These are phyloP conservation scores for Penaeus monodon DNA, from an alignment of 2,888 invertebrate genomes.

Conservation along the genomic window DNA sequence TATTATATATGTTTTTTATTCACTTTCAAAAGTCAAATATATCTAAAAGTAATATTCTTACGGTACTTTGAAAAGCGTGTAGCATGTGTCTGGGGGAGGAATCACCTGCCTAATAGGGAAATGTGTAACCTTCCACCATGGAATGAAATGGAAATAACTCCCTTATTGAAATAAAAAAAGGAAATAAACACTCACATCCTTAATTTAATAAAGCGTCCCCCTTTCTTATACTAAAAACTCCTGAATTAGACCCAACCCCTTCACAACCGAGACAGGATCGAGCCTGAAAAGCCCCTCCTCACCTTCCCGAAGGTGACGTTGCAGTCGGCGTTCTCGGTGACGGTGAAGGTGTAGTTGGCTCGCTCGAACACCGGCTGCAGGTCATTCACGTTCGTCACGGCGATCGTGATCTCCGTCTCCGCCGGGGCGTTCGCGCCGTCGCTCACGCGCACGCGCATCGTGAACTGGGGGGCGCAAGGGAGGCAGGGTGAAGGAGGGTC, in stretches of 20 bases:
- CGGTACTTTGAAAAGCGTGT: no score
- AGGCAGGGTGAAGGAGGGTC: not conserved
- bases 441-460: constrained; percentile 83
- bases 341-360: constrained; percentile 78
- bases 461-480: constrained; percentile 75
- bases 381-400: constrained; percentile 91
- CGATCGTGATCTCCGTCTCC: constrained; percentile 82
- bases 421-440: constrained; percentile 84
- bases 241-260: not conserved
- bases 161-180: no score
- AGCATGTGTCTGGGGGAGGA: no score
- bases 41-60: no score
- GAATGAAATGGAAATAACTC: no score
- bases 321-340: constrained; percentile 56
- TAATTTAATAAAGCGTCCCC: no score
- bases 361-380: constrained; percentile 88
- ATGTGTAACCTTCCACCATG: no score
- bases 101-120: no score
- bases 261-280: not conserved
- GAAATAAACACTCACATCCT: no score
- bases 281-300: not conserved
- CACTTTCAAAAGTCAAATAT: no score
- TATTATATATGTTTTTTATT: no score
- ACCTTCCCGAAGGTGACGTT: constrained; percentile 45
- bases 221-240: no score